Conservation (phyloP, 64 coral and sea anemone genomes). For the Porites australiensis region DNA sequence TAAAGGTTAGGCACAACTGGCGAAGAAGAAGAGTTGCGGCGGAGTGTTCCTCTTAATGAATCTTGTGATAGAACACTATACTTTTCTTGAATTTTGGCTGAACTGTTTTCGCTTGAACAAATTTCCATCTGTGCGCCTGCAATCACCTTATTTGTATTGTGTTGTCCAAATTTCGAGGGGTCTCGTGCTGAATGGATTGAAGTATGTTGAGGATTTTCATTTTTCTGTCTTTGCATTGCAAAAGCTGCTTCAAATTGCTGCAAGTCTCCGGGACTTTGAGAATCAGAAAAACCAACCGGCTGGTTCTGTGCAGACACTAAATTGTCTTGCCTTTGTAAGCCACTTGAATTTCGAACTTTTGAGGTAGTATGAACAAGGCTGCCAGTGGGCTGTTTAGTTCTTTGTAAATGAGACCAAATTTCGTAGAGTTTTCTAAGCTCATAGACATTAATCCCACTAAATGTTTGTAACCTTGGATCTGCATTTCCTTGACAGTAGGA, state of each 20-base stretch:
- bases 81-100: not conserved
- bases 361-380: not conserved
- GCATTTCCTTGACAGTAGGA: conserved; percentile 11
- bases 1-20: not conserved
- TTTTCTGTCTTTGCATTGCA: not conserved
- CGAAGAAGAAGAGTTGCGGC: not conserved
- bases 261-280: not conserved
- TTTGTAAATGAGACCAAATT: conserved; percentile 9
- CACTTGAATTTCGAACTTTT: not conserved
- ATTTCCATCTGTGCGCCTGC: not conserved
- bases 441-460: conserved; percentile 17
- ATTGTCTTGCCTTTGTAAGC: not conserved
- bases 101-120: not conserved
- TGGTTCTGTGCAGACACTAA: not conserved
- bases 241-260: not conserved
- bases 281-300: no score
- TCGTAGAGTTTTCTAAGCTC: conserved; percentile 37
- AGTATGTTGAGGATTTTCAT: not conserved
- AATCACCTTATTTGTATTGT: not conserved
- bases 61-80: not conserved
- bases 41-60: not conserved
- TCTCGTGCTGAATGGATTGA: not conserved
- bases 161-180: not conserved
- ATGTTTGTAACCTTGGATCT: not conserved
- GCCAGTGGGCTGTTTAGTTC: not conserved